Evolutionary conservation across 2,797 vertebrate genomes (phyloP), one percentile per base, ranked within the genome.

Genomic region (Xyrichtys novacula): DNA sequence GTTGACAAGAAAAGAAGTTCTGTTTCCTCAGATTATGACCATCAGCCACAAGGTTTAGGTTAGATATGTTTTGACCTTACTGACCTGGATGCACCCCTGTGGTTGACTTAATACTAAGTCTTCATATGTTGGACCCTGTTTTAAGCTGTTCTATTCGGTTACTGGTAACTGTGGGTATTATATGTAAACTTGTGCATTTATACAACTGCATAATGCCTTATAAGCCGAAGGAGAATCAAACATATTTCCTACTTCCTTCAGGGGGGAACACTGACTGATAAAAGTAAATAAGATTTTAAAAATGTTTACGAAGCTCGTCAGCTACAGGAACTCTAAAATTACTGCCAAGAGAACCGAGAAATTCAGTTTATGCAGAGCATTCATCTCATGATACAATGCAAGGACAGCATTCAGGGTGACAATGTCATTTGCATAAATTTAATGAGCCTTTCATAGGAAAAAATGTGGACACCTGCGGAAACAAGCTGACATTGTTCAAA

Each of bases 381-480:
- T 81, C 72, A 57, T 65, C 62, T 80, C 79, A 72, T 71, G 72
- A 76, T 72, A 80, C 85, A 80, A 79, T 76, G 71, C 73, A 78
- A 81, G 79, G 66, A 81, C 49, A 38, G 58, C 56, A 88, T 92
- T 91, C 88, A 72, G 74, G 82, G 72, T 90, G 86, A 91, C 85
- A 83, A 74, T 87, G 68, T 70, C 39, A 88, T 91, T 90, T 89
- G 84, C 90, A 91, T 91, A 87, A 81, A 89, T 91, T 88, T 90
- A 91, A 93, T 92, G 86, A 93, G 86, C 71, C 81, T 89, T 91
- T 79, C 80, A 76, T 66, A 43, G 46, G 26, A 7, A 40, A 44
- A 49, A 29, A 60, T 26, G 47, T 61, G 79, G 82, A 76, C 81
- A 90, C 89, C 87, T 90, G 81, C 74, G 66, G 83, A 86, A 88